Evolutionary conservation across 2,797 vertebrate genomes (phyloP).

Genomic region (Onychomys leucogaster): DNA sequence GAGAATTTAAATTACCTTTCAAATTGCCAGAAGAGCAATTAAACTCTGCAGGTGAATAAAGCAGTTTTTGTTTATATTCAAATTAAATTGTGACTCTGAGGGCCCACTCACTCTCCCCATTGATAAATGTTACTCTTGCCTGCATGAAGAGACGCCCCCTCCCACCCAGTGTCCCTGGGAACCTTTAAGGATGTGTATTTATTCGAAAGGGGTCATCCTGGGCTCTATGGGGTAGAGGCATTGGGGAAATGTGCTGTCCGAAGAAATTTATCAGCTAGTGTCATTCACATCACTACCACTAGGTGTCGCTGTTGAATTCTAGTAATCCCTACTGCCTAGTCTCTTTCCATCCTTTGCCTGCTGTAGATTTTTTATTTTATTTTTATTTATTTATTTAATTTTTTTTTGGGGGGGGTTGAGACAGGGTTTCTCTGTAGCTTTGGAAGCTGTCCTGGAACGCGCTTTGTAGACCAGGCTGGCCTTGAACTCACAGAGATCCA

Average conservation of each 20-base stretch:
- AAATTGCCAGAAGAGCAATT: not conserved
- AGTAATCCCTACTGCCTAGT: not conserved
- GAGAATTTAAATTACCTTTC: not conserved
- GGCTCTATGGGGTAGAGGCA: not conserved
- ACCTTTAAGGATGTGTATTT: not conserved
- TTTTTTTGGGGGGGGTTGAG: no score
- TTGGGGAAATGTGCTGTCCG: not conserved
- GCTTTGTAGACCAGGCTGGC: no score
- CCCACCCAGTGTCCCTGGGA: not conserved
- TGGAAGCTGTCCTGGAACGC: no score
- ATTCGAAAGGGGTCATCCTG: not conserved
- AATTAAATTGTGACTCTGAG: constrained; percentile 32
- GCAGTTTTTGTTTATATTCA: not conserved
- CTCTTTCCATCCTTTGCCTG: not conserved
- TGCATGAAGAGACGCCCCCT: not conserved
- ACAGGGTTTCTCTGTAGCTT: no score
- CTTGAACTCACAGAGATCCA: no score
- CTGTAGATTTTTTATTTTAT: not conserved
- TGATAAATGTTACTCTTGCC: not conserved
- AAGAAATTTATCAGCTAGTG: not conserved
- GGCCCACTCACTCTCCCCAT: not conserved
- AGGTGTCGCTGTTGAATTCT: constrained; percentile 65
- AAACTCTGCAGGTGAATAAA: not conserved
- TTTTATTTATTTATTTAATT: no score
- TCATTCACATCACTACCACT: not conserved